Evolutionary conservation across 2,888 invertebrate genomes (phyloP).

Genomic region (Stenodera caucasica): DNA sequence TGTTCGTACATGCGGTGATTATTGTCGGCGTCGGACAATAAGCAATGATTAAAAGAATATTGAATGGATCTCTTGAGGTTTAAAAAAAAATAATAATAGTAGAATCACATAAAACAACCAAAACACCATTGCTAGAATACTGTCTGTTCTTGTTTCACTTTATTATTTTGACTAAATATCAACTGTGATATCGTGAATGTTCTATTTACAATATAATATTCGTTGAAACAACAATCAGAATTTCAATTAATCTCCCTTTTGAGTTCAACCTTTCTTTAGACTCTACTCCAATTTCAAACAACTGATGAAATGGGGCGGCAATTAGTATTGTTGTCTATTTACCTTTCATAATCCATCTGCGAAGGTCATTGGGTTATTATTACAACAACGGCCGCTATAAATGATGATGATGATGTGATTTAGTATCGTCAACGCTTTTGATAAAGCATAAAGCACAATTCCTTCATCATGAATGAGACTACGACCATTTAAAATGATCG

Average conservation of each 20-base stretch:
- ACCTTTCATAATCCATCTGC: slow-evolving; percentile 1
- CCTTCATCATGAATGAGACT: slow-evolving; percentile 16
- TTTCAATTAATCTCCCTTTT: slow-evolving; percentile 1
- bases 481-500: slow-evolving; percentile 14
- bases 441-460: background rate
- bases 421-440: background rate
- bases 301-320: background rate
- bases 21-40: background rate
- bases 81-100: too few relatives aligned
- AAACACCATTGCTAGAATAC: background rate
- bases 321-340: slow-evolving; percentile 2
- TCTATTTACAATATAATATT: background rate
- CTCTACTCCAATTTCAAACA: background rate
- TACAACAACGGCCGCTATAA: background rate
- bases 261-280: background rate
- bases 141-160: background rate
- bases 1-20: background rate
- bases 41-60: background rate
- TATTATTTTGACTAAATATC: background rate
- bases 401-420: background rate
- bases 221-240: background rate
- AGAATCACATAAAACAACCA: too few relatives aligned
- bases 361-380: background rate
- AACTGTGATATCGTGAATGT: background rate
- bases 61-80: background rate